Evolutionary conservation across 2,888 invertebrate genomes (phyloP), one percentile per base, ranked within the genome.

Genomic region (Cerastis rubricosa): DNA sequence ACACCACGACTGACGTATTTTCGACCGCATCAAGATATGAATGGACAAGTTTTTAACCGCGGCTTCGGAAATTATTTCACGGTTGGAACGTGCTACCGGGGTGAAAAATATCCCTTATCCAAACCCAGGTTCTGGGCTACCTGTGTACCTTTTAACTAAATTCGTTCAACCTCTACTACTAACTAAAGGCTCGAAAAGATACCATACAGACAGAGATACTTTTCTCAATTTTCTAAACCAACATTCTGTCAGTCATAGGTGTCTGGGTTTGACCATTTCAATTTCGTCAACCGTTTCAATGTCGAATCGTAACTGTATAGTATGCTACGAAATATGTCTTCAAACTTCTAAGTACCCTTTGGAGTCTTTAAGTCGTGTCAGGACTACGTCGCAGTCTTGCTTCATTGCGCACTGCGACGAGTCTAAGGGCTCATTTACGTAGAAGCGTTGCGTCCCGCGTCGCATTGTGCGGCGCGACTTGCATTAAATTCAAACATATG

Each of bases 331-430:
- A 40, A 7, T n/a, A n/a, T n/a, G 43, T 29, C 17, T 14, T 8
- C n/a, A 40, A 54, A 73, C 29, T 73, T 14, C 2, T 54, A 73
- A 45, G 45, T 76, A 82, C 66, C 45, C 29, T 54, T 74, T 49
- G 35, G 8, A 61, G 45, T 82, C 66, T 43, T 45, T 35, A 64
- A 71, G 57, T 64, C 68, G 9, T 17, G 45, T 5, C 40, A 67
- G 51, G 71, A 47, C 57, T 65, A 83, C 49, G 51, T 77, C 29
- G 35, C 17, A 47, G n/a, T 40, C 68, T 81, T 61, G 47, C 64
- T 43, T 49, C 22, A 70, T 29, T 40, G 66, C 17, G 12, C 76
- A 35, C 54, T 57, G 29, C 51, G 49, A 47, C 19, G 29, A 22
- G 12, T 67, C 4, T 61, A 12, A 61, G 61, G 45, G 9, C 59